A percentile compares a stretch with the other conserved stretches of the same genome.
Conservation (phyloP, 2,888 invertebrate species). For the Meganola albula region DNA sequence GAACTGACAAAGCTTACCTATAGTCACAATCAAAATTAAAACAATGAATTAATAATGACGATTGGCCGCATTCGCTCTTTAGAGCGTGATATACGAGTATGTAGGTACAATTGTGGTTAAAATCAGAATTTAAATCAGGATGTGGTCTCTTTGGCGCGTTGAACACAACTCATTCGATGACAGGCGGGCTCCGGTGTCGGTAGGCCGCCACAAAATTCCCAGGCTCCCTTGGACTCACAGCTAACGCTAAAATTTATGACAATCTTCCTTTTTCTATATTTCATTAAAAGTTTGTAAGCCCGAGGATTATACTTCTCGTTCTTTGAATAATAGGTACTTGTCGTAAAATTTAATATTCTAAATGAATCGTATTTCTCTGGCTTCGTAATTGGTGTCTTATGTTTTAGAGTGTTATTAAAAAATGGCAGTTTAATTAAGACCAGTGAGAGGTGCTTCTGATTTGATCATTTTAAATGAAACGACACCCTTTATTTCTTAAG, state of each 20-base stretch:
- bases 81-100: too few species aligned
- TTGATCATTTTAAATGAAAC: too few species aligned
- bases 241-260: conserved; percentile 40
- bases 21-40: too few species aligned
- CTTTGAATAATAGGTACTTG: conserved; percentile 35
- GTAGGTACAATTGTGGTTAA: conserved; percentile 4
- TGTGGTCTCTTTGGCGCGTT: conserved; percentile 11
- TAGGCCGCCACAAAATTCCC: conserved; percentile 23
- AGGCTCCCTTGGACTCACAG: conserved; percentile 27
- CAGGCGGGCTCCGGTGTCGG: conserved; percentile 10
- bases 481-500: too few species aligned
- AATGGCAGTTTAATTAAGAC: conserved; percentile 24
- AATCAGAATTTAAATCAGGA: conserved; percentile 14
- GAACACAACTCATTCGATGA: conserved; percentile 21
- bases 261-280: conserved; percentile 42
- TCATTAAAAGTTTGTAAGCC: conserved; percentile 47
- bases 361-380: conserved; percentile 24
- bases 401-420: conserved; percentile 23
- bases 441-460: conserved; percentile 12
- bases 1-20: too few species aligned
- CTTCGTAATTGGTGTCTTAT: conserved; percentile 25
- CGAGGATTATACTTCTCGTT: conserved; percentile 38
- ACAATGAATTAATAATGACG: too few species aligned
- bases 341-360: conserved; percentile 33
- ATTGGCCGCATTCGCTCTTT: too few species aligned